phyloP scores from a whole-genome alignment of 2,888 invertebrate species.

The Sarcophaga rosellei region DNA sequence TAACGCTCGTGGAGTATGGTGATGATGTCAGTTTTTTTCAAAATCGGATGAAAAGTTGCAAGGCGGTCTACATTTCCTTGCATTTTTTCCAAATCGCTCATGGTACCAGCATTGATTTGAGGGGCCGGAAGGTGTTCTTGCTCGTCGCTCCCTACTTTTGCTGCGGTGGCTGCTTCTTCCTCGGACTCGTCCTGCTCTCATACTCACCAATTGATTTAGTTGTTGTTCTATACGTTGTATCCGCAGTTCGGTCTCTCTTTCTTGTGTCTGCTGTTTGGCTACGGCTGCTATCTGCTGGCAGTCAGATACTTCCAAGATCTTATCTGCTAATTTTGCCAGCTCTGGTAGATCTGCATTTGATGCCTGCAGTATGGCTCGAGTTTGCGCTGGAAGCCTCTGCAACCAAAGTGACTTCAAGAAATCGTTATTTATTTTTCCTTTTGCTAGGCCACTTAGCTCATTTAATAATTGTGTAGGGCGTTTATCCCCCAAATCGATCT shows the following conservation, averaged over 20 bases:
- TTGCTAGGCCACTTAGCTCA: too few species aligned
- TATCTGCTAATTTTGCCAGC: too few species aligned
- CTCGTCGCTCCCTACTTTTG: neutral
- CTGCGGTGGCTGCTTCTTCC: neutral
- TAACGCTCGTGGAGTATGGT: slow-evolving; percentile 5
- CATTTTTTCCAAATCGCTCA: slow-evolving; percentile 2
- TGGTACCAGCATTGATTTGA: slow-evolving; percentile 16
- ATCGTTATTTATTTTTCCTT: too few species aligned
- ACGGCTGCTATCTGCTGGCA: too few species aligned
- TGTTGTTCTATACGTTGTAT: too few species aligned
- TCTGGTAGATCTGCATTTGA: too few species aligned
- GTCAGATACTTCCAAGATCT: neutral
- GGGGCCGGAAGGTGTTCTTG: neutral
- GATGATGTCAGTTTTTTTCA: neutral
- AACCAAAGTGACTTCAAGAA: slow-evolving; percentile 24
- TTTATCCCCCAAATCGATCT: too few species aligned
- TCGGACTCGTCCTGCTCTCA: too few species aligned
- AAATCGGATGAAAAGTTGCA: slow-evolving; percentile 11
- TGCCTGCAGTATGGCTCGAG: neutral
- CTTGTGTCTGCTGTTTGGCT: too few species aligned
- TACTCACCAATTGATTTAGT: too few species aligned
- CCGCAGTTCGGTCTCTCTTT: too few species aligned
- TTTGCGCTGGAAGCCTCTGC: slow-evolving; percentile 16
- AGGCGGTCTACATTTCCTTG: slow-evolving; percentile 11
- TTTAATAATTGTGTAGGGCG: too few species aligned